Percentiles rank a stretch among this genome's conserved stretches.
Conservation (phyloP, 1,140 invertebrate genomes). For the Nephila pilipes region DNA sequence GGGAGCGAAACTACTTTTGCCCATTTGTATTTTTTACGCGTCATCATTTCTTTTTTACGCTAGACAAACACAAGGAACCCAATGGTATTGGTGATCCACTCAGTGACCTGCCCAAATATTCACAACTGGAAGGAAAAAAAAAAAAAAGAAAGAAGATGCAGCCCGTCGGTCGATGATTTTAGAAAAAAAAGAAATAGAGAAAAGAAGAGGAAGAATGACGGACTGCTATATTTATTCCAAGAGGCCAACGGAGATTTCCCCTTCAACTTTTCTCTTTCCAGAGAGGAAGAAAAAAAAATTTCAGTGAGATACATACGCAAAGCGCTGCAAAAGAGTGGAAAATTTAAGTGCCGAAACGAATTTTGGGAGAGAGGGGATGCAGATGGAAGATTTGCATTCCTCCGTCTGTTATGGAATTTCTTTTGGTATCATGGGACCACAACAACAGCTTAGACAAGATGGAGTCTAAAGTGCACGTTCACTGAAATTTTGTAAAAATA, state of each 20-base stretch:
- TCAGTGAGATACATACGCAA: constrained; percentile 29
- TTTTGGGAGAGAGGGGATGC: constrained; percentile 25
- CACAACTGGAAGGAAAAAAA: background rate
- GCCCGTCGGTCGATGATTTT: constrained; percentile 60
- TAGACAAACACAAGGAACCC: constrained; percentile 50
- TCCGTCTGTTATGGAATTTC: constrained; percentile 38
- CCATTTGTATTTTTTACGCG: constrained; percentile 71
- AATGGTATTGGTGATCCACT: constrained; percentile 60
- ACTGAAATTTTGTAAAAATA: background rate
- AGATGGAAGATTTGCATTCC: constrained; percentile 37
- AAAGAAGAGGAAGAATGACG: constrained; percentile 53
- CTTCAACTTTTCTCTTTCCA: constrained; percentile 30
- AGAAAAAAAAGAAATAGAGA: background rate
- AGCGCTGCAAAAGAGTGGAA: constrained; percentile 11
- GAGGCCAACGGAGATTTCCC: constrained; percentile 42
- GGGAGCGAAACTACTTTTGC: constrained; percentile 63
- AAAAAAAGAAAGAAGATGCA: constrained; percentile 22
- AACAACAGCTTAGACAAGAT: constrained; percentile 21
- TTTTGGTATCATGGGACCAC: background rate
- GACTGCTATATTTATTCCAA: constrained; percentile 64
- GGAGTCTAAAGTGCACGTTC: background rate
- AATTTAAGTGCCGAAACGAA: constrained; percentile 9
- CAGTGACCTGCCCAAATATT: constrained; percentile 62
- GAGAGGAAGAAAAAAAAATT: background rate
- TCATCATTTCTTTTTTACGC: constrained; percentile 66